phyloP scores from a whole-genome alignment of 2,113 vertebrate genomes.

The Paedocypris sp. region DNA sequence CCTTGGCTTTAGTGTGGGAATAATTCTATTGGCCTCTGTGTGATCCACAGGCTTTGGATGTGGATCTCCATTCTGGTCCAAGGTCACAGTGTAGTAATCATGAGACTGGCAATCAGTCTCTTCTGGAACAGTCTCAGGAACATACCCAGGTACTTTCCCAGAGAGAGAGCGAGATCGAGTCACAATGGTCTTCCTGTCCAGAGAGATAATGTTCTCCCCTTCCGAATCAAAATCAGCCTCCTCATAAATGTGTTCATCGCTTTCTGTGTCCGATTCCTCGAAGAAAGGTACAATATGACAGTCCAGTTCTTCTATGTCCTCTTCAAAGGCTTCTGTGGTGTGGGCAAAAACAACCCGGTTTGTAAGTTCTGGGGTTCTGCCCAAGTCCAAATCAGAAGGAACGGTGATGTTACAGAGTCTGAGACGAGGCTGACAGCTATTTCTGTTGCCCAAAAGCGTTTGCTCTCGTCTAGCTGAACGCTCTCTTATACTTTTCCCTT shows the following conservation, averaged over 20 bases:
- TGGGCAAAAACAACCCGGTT: conserved; percentile 65
- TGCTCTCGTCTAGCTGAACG: conserved; percentile 52
- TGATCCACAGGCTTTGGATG: conserved; percentile 48
- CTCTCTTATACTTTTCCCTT: conserved; percentile 51
- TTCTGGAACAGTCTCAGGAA: conserved; percentile 92
- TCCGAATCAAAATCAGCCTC: conserved; percentile 63
- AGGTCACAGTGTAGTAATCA: conserved; percentile 57
- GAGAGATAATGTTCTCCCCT: conserved; percentile 63
- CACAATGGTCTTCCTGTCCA: conserved; percentile 70
- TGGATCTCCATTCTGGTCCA: conserved; percentile 51
- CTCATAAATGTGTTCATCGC: conserved; percentile 67
- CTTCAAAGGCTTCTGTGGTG: conserved; percentile 66
- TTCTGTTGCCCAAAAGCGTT: conserved; percentile 42
- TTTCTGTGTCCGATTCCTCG: conserved; percentile 63
- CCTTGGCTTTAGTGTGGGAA: conserved; percentile 68
- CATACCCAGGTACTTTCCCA: conserved; percentile 78
- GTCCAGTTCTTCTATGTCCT: conserved; percentile 68
- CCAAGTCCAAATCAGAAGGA: conserved; percentile 54
- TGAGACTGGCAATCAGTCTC: conserved; percentile 70
- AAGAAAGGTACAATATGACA: conserved; percentile 69
- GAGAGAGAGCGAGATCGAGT: conserved; percentile 82
- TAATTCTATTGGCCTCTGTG: conserved; percentile 48
- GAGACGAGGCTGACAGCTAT: conserved; percentile 65
- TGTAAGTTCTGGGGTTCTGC: conserved; percentile 60
- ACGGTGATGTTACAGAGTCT: conserved; percentile 66